phyloP scores from a whole-genome alignment of 2,888 invertebrate genomes.

The Rhagonycha fulva region DNA sequence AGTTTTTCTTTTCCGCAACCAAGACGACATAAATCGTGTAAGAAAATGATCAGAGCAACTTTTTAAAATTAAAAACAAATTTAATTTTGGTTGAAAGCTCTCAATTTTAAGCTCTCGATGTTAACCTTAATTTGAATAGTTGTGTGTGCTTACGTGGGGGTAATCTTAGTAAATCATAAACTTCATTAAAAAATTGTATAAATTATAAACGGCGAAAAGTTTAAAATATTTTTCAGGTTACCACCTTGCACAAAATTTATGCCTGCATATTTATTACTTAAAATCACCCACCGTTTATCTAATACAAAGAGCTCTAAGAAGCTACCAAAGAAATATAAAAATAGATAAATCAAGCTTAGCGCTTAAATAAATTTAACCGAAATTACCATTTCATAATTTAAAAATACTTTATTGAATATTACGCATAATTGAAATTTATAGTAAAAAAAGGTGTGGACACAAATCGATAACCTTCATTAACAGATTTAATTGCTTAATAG shows the following conservation, averaged over 20 bases:
- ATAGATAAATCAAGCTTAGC: background rate
- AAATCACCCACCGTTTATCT: background rate
- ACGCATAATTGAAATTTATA: background rate
- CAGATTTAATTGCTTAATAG: background rate
- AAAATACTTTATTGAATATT: background rate
- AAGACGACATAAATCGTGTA: background rate
- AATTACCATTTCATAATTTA: background rate
- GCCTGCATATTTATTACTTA: background rate
- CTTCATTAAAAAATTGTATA: background rate
- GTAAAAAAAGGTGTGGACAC: background rate
- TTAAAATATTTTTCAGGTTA: background rate
- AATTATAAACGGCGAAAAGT: background rate
- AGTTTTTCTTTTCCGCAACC: background rate
- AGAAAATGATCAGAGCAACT: background rate
- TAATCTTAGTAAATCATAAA: background rate
- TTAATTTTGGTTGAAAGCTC: background rate
- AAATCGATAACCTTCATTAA: background rate
- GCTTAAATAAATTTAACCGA: background rate
- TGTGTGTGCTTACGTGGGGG: background rate
- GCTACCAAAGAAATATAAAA: background rate
- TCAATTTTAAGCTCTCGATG: background rate
- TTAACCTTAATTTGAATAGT: background rate
- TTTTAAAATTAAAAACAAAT: background rate
- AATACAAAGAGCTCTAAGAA: background rate
- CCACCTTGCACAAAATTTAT: background rate